Evolutionary conservation across 2,113 vertebrate species (phyloP).

Genomic region (Rynchops niger): DNA sequence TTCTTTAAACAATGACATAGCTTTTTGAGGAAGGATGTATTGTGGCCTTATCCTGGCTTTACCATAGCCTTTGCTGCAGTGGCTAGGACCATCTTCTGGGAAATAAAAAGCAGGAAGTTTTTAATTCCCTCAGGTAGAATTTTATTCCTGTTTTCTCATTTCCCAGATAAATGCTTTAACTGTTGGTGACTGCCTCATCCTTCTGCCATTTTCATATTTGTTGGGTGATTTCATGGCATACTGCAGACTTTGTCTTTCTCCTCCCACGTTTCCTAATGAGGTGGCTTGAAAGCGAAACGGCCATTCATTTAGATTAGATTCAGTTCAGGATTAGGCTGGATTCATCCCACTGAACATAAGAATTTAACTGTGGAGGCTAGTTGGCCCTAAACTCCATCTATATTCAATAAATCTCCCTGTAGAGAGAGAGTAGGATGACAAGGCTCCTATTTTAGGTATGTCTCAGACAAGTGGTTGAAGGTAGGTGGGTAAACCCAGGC

Average conservation of each 20-base stretch:
- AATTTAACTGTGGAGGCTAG: background rate
- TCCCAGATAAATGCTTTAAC: background rate
- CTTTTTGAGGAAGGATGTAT: background rate
- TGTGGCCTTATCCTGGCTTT: background rate
- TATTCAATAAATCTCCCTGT: background rate
- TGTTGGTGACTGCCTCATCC: background rate
- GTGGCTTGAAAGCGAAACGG: background rate
- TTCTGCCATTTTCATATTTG: background rate
- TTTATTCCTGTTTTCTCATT: slow-evolving; percentile 1
- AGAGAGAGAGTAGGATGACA: background rate
- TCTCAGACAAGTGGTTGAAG: background rate
- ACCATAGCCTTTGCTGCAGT: background rate
- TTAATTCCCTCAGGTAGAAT: background rate
- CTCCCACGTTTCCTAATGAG: background rate
- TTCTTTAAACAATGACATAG: background rate
- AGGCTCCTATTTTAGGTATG: background rate
- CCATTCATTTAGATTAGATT: background rate
- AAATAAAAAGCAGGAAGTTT: slow-evolving; percentile 8
- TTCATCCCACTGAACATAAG: background rate
- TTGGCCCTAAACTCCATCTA: background rate
- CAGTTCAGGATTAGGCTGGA: background rate
- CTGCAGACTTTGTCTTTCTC: background rate
- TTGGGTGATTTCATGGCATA: background rate
- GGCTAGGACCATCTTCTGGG: background rate
- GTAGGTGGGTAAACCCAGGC: background rate